These are phyloP conservation scores for Aplocera efformata DNA, from an alignment of 2,888 invertebrate species.

Conservation along the genomic window DNA sequence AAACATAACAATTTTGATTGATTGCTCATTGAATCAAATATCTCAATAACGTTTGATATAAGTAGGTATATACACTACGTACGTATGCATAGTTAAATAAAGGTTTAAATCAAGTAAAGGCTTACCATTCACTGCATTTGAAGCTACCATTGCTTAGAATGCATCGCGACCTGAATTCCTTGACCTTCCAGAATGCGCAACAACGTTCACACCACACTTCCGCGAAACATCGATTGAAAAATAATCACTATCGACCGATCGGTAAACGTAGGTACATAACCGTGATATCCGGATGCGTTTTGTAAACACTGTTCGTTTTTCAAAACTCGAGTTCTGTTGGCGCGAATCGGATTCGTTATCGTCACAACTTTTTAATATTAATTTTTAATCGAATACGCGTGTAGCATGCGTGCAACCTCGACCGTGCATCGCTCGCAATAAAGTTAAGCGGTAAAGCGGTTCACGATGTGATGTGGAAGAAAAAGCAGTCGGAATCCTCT, in stretches of 20 bases:
- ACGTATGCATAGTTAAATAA: too few relatives aligned
- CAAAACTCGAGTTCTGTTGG: conserved; percentile 38
- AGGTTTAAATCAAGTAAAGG: too few relatives aligned
- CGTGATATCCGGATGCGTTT: conserved; percentile 31
- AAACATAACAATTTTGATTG: too few relatives aligned
- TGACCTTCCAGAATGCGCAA: conserved; percentile 51
- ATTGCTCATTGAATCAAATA: too few relatives aligned
- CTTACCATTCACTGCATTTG: conserved; percentile 40
- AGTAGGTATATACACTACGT: too few relatives aligned
- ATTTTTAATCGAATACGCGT: conserved; percentile 29
- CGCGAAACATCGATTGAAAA: conserved; percentile 38
- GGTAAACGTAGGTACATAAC: conserved; percentile 30
- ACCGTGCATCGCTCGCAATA: conserved; percentile 59
- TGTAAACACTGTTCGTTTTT: conserved; percentile 51
- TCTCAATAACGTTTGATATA: too few relatives aligned
- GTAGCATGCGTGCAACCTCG: conserved; percentile 55
- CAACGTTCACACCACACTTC: conserved; percentile 45
- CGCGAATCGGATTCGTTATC: conserved; percentile 39
- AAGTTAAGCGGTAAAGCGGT: conserved; percentile 31
- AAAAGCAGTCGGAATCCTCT: conserved; percentile 32
- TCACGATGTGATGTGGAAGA: conserved; percentile 31
- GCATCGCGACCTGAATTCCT: conserved; percentile 42
- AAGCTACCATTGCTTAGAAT: conserved; percentile 28
- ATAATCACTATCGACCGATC: conserved; percentile 33
- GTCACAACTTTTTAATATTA: conserved; percentile 26